phyloP scores from a whole-genome alignment of 2,113 vertebrate species.

The Probosciger aterrimus region DNA sequence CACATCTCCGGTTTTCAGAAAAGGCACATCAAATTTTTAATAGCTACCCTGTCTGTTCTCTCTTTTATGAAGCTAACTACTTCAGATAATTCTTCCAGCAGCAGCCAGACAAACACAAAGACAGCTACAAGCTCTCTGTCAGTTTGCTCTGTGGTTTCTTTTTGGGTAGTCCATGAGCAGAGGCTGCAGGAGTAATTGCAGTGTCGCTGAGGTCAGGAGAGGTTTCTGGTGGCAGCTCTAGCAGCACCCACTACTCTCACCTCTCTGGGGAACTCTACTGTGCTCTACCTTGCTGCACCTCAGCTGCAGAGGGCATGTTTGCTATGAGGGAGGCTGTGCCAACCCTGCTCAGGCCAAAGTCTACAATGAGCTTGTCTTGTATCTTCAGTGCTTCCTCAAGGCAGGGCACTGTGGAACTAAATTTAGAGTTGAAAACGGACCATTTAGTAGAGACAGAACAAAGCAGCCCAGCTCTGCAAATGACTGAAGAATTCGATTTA shows the following conservation, averaged over 20 bases:
- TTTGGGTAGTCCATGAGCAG: not conserved
- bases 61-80: not conserved
- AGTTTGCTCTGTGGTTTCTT: not conserved
- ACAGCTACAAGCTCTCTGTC: not conserved
- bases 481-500: not conserved
- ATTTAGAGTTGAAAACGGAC: not conserved
- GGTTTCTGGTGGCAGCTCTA: not conserved
- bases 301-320: not conserved
- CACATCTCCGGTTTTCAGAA: conserved; percentile 13
- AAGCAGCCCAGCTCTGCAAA: not conserved
- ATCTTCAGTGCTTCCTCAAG: not conserved
- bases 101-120: not conserved
- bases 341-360: not conserved
- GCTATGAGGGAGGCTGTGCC: not conserved
- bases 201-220: not conserved
- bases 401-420: not conserved
- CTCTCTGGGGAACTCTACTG: not conserved
- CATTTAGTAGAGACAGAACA: not conserved
- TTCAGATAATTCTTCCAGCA: not conserved
- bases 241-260: not conserved
- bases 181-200: too few relatives aligned
- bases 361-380: not conserved
- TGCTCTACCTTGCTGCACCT: not conserved
- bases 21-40: not conserved
- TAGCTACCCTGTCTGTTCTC: not conserved